Base-by-base conservation (phyloP, 2,888 invertebrate genomes). In the Luffia ferchaultella region DNA sequence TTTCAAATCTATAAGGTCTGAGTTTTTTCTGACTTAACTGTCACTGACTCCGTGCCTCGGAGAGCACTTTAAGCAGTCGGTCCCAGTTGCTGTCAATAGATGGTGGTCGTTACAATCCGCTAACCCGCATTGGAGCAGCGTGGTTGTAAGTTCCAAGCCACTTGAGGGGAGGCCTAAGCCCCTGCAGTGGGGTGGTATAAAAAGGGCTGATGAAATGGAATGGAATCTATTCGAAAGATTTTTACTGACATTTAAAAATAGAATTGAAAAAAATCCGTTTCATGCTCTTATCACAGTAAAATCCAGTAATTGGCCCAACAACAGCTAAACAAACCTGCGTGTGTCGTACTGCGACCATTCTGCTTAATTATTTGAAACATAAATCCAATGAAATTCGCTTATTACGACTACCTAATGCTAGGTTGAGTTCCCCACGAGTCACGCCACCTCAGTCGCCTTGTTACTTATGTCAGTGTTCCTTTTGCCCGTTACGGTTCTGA, bases 391-490 rank as follows among this genome's bases (percentile, higher is more conserved):
- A 49, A 49, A 72, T 76, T 76, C 71, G 65, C 65, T 68, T 73
- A 67, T 75, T 76, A 76, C 69, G 60, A 64, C 61, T 65, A 62
- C 64, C 65, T 76, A 79, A 76, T 76, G 61, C 62, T 67, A 73
- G 71, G 73, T 66, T 72, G 63, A 64, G 63, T 62, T 56, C 56
- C 60, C 53, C 53, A 56, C 57, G 54, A 65, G 73, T 73, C 78
- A 78, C 78, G 78, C 75, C 58, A 73, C 30, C n/a, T n/a, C n/a
- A n/a, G 30, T 12, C 3, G 30, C 5, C 30, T 30, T 30, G 30
- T 30, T 30, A 30, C 5, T 30, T 12, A 12, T 30, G 30, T 30
- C 30, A 30, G n/a, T n/a, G n/a, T n/a, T n/a, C n/a, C n/a, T 30
- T 30, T 30, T 30, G 3, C 12, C 30, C 30, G 30, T 30, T 12